Evolutionary conservation across 30 jellyfish, hydroid and myxozoan genomes (phyloP).

Genomic region (Clytia hemisphaerica): DNA sequence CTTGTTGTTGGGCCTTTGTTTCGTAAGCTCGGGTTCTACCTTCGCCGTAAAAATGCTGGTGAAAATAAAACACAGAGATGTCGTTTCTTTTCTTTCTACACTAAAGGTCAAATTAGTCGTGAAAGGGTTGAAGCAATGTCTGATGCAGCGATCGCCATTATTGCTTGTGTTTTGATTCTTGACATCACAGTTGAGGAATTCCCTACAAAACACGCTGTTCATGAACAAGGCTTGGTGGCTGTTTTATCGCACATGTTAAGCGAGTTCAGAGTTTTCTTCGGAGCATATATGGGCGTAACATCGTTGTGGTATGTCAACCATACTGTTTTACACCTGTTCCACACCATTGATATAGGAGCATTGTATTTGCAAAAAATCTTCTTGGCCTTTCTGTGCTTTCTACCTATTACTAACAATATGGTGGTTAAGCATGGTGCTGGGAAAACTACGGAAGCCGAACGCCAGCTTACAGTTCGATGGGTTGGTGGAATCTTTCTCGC

Average conservation of each 20-base stretch:
- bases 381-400: conserved; percentile 21
- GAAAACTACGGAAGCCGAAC: background rate
- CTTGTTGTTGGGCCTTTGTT: conserved; percentile 13
- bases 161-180: conserved; percentile 26
- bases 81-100: conserved; percentile 9
- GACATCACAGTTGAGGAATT: conserved; percentile 42
- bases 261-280: conserved; percentile 9
- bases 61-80: conserved; percentile 22
- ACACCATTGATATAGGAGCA: conserved; percentile 8
- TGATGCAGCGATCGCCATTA: conserved; percentile 40
- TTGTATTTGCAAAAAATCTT: conserved; percentile 26
- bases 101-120: conserved; percentile 21
- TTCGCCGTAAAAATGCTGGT: conserved; percentile 13
- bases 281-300: conserved; percentile 10
- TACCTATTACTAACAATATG: conserved; percentile 24
- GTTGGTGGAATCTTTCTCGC: conserved; percentile 3
- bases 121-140: conserved; percentile 37
- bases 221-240: conserved; percentile 13
- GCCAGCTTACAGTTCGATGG: conserved; percentile 21
- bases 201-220: conserved; percentile 11
- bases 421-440: background rate
- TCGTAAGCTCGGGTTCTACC: conserved; percentile 9
- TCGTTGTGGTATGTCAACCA: conserved; percentile 26
- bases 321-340: conserved; percentile 27
- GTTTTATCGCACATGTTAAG: conserved; percentile 20